phyloP scores from a whole-genome alignment of 1,140 invertebrate genomes.

The Drosophila miranda region DNA sequence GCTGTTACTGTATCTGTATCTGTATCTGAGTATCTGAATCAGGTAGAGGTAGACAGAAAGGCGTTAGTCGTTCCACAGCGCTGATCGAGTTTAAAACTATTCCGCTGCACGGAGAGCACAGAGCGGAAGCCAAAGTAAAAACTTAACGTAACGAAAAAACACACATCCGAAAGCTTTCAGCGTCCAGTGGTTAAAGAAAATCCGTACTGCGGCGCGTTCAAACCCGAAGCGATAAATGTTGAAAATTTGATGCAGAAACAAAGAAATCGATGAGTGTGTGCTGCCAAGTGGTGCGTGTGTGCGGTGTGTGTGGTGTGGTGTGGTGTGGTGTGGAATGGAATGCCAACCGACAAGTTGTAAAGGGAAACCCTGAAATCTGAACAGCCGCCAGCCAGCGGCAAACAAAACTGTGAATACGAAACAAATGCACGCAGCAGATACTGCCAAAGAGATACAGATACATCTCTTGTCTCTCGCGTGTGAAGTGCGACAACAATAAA shows the following conservation, averaged over 20 bases:
- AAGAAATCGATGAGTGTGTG: constrained; percentile 43
- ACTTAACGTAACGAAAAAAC: constrained; percentile 29
- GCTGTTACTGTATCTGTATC: constrained; percentile 12
- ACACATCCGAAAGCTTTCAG: not conserved
- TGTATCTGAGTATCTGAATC: constrained; percentile 69
- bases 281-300: constrained; percentile 28
- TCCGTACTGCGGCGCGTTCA: constrained; percentile 13
- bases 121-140: constrained; percentile 47
- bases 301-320: constrained; percentile 32
- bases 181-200: too few relatives aligned
- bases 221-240: constrained; percentile 1
- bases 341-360: constrained; percentile 79
- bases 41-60: constrained; percentile 82
- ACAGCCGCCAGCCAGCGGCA: constrained; percentile 48
- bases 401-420: constrained; percentile 54
- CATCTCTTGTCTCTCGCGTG: constrained; percentile 1
- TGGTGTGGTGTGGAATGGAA: constrained; percentile 58
- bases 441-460: constrained; percentile 41
- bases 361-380: constrained; percentile 74
- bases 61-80: constrained; percentile 82
- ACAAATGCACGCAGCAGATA: constrained; percentile 46
- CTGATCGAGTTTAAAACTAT: constrained; percentile 82
- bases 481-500: constrained; percentile 6
- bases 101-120: constrained; percentile 48
- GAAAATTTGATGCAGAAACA: constrained; percentile 45